Percentiles rank a stretch among this genome's conserved stretches.
phyloP scores from a whole-genome alignment of 35 echinoderm and acorn worm species.

The Ptychodera flava region DNA sequence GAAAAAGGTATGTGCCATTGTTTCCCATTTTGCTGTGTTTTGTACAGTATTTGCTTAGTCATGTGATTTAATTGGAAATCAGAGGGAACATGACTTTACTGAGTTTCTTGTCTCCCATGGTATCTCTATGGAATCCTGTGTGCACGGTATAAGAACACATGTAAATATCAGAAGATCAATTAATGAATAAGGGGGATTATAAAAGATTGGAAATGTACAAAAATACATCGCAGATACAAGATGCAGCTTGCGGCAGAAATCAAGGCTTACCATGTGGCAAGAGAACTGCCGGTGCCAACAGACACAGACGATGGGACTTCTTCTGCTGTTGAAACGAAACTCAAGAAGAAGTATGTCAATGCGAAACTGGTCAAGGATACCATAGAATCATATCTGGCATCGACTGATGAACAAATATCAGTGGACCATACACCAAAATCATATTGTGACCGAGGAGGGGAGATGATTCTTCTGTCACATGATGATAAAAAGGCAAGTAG shows the following conservation, averaged over 20 bases:
- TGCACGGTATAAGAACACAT: too few relatives aligned
- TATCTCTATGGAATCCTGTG: too few relatives aligned
- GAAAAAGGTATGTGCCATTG: slow-evolving; percentile 58
- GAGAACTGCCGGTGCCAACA: slow-evolving; percentile 32
- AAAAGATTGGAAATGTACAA: too few relatives aligned
- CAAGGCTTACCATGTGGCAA: slow-evolving; percentile 25
- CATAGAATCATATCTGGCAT: slow-evolving; percentile 39
- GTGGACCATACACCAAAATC: slow-evolving; percentile 45
- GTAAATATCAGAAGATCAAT: too few relatives aligned
- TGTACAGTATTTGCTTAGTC: too few relatives aligned
- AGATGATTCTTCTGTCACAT: slow-evolving; percentile 1
- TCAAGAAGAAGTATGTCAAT: slow-evolving; percentile 1
- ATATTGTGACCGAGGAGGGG: neutral
- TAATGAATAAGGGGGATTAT: too few relatives aligned
- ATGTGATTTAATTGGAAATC: too few relatives aligned
- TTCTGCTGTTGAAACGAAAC: too few relatives aligned
- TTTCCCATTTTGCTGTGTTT: too few relatives aligned
- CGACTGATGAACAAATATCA: slow-evolving; percentile 45
- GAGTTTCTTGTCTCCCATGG: too few relatives aligned
- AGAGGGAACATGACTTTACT: too few relatives aligned
- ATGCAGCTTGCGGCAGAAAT: slow-evolving; percentile 7
- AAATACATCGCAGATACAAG: slow-evolving; percentile 29
- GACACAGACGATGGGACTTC: too few relatives aligned
- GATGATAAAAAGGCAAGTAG: slow-evolving; percentile 39
- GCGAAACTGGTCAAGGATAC: slow-evolving; percentile 53